phyloP scores from a whole-genome alignment of 2,113 vertebrate species.

The Piprites chloris region DNA sequence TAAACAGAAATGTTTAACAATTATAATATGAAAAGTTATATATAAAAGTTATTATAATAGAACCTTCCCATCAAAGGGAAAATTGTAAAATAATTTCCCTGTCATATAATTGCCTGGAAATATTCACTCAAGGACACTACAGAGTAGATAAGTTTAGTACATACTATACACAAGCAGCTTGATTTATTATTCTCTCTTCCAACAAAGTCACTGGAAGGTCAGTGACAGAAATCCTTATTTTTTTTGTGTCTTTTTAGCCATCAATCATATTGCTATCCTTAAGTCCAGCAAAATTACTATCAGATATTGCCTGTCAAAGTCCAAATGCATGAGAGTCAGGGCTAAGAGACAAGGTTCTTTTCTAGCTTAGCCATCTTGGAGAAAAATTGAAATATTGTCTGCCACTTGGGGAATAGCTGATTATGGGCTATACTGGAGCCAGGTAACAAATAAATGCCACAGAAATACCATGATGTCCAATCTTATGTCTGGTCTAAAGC shows the following conservation, averaged over 20 bases:
- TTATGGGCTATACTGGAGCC: neutral
- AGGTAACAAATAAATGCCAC: neutral
- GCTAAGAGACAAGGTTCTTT: neutral
- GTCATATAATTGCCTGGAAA: neutral
- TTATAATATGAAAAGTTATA: neutral
- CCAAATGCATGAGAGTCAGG: neutral
- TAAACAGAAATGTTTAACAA: neutral
- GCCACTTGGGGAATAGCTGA: neutral
- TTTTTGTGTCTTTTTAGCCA: neutral
- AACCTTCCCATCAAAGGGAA: neutral
- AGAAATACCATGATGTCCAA: neutral
- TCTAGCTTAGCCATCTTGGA: neutral
- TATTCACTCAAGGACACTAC: neutral
- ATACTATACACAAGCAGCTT: neutral
- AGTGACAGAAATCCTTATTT: constrained; percentile 3
- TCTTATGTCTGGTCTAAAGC: neutral
- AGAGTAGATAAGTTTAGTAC: neutral
- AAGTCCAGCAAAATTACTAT: constrained; percentile 2
- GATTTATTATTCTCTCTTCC: neutral
- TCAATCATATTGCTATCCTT: neutral
- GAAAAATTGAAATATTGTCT: neutral
- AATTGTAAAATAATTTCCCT: neutral
- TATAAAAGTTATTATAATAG: neutral
- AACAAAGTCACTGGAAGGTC: neutral
- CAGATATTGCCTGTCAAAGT: constrained; percentile 12